Conservation (phyloP, 2,113 vertebrate genomes). For the Rhinogobius similis region DNA sequence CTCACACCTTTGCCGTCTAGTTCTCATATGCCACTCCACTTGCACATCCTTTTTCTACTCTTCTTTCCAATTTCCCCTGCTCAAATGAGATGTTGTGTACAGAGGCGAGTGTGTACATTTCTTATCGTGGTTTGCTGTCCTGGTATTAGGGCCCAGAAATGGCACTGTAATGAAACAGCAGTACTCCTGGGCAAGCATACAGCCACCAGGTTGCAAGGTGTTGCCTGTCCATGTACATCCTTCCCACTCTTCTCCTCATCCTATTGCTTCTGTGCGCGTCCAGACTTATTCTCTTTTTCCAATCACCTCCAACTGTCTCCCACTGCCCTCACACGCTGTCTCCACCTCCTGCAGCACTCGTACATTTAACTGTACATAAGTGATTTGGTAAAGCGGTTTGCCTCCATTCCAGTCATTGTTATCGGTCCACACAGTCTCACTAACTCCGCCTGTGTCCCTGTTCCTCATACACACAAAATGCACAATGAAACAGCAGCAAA, state of each 20-base stretch:
- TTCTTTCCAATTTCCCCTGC: slow-evolving; percentile 73
- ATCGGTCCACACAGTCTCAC: slow-evolving; percentile 19
- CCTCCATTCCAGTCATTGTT: slow-evolving; percentile 5
- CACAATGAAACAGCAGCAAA: slow-evolving; percentile 20
- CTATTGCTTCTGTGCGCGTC: slow-evolving; percentile 39
- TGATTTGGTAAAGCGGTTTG: background rate
- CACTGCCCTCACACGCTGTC: background rate
- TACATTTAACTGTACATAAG: slow-evolving; percentile 1
- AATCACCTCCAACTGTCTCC: slow-evolving; percentile 29
- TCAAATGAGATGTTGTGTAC: slow-evolving; percentile 71
- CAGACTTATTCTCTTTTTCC: slow-evolving; percentile 20
- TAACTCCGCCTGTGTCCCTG: slow-evolving; percentile 4
- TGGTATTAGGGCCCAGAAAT: slow-evolving; percentile 64
- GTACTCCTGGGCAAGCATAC: slow-evolving; percentile 52
- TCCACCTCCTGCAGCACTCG: background rate
- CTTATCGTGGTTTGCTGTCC: slow-evolving; percentile 61
- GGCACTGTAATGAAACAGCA: slow-evolving; percentile 65
- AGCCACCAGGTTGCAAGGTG: slow-evolving; percentile 24
- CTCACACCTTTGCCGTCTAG: slow-evolving; percentile 38
- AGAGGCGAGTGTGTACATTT: slow-evolving; percentile 57
- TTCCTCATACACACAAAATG: slow-evolving; percentile 27
- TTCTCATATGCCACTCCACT: slow-evolving; percentile 45
- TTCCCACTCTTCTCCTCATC: slow-evolving; percentile 45
- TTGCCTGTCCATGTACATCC: slow-evolving; percentile 11
- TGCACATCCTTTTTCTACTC: slow-evolving; percentile 61